Conservation (phyloP, 2,888 invertebrate species). For the Augiades crinisus region DNA sequence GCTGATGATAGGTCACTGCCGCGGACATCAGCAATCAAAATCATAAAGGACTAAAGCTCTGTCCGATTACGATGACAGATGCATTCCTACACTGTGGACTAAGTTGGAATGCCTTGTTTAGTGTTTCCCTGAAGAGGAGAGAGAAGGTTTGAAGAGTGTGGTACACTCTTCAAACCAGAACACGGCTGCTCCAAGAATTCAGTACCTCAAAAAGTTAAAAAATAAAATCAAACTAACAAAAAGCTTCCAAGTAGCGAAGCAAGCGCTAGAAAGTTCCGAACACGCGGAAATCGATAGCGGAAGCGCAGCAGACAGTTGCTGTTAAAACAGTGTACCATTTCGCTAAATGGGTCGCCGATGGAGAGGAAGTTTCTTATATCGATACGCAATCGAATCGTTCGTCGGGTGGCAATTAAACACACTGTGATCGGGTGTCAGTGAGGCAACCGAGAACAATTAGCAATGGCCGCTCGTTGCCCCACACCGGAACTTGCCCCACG, state of each 20-base stretch:
- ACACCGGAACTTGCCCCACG: conserved; percentile 71
- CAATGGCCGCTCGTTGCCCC: conserved; percentile 55
- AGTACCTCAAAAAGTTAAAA: too few relatives aligned
- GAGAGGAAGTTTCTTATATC: conserved; percentile 24
- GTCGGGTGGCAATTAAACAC: conserved; percentile 41
- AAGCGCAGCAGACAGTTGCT: conserved; percentile 13
- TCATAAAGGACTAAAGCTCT: too few relatives aligned
- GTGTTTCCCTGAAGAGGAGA: too few relatives aligned
- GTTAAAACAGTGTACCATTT: conserved; percentile 18
- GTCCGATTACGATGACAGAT: too few relatives aligned
- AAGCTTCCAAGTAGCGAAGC: not conserved
- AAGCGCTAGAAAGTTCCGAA: conserved; percentile 11
- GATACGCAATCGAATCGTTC: conserved; percentile 28
- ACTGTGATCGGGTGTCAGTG: conserved; percentile 42
- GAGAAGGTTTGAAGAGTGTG: too few relatives aligned
- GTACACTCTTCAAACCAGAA: too few relatives aligned
- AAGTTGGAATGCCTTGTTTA: too few relatives aligned
- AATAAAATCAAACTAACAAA: too few relatives aligned
- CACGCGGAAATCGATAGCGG: conserved; percentile 18
- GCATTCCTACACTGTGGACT: too few relatives aligned
- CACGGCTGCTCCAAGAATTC: too few relatives aligned
- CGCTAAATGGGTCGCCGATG: conserved; percentile 19
- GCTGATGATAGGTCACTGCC: too few relatives aligned
- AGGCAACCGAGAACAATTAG: conserved; percentile 57
- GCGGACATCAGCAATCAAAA: too few relatives aligned